A percentile compares a stretch with the other conserved stretches of the same genome.
Evolutionary conservation across 2,113 vertebrate species (phyloP).

Genomic region (Macquaria ambigua): DNA sequence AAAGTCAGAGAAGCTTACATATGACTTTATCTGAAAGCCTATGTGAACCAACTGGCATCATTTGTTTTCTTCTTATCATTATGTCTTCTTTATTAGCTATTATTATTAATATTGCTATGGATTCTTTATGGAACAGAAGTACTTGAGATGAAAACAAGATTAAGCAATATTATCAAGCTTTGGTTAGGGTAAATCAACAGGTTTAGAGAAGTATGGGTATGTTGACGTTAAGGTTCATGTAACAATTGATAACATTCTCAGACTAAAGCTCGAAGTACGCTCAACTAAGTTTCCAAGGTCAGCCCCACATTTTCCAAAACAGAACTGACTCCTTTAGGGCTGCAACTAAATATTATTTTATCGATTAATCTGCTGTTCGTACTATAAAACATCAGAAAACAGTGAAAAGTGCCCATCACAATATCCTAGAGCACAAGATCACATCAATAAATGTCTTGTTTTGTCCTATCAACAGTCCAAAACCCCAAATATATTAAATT

Average conservation of each 20-base stretch:
- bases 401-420: neutral
- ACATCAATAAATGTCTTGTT: neutral
- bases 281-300: neutral
- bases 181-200: neutral
- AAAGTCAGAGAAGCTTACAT: constrained; percentile 28
- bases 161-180: neutral
- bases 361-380: neutral
- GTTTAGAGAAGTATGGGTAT: neutral
- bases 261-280: neutral
- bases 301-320: neutral
- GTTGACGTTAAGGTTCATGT: neutral
- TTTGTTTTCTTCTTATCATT: neutral
- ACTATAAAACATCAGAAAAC: neutral
- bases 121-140: neutral
- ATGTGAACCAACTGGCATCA: neutral
- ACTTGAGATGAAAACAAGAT: neutral
- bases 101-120: neutral
- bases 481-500: neutral
- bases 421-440: neutral
- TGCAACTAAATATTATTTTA: neutral
- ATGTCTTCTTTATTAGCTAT: neutral
- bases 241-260: neutral
- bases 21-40: constrained; percentile 23
- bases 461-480: neutral
- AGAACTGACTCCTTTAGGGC: neutral